A percentile compares a stretch with the other conserved stretches of the same genome.
phyloP scores from a whole-genome alignment of 2,113 vertebrate species.

The Aleadryas rufinucha region DNA sequence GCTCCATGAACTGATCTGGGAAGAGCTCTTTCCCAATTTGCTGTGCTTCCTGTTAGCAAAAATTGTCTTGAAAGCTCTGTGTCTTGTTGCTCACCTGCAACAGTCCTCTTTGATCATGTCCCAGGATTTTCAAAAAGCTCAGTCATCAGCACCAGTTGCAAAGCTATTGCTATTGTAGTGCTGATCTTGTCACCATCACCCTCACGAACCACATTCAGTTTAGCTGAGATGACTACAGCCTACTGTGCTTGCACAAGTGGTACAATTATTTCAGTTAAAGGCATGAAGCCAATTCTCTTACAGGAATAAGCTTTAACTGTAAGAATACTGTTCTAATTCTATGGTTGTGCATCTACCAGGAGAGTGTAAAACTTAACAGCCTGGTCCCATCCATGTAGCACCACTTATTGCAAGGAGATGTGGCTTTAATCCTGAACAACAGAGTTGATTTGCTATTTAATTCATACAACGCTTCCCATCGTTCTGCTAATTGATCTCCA shows the following conservation, averaged over 20 bases:
- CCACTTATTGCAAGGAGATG: not conserved
- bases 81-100: not conserved
- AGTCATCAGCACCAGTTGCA: not conserved
- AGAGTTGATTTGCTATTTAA: not conserved
- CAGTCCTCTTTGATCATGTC: not conserved
- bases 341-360: not conserved
- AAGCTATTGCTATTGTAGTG: not conserved
- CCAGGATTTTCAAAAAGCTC: not conserved
- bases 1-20: not conserved
- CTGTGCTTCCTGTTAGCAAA: not conserved
- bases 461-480: not conserved
- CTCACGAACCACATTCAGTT: slow-evolving; percentile 10
- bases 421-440: not conserved
- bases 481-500: not conserved
- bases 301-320: not conserved
- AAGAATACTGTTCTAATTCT: not conserved
- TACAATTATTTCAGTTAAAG: not conserved
- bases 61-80: not conserved
- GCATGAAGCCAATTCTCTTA: not conserved
- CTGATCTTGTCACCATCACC: not conserved
- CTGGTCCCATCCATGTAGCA: not conserved
- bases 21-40: not conserved
- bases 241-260: not conserved
- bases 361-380: not conserved
- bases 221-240: not conserved